Percentiles rank a stretch among this genome's conserved stretches.
These are phyloP conservation scores for Morbakka virulenta DNA, from an alignment of 30 jellyfish, hydroid and myxozoan species.

Conservation along the genomic window DNA sequence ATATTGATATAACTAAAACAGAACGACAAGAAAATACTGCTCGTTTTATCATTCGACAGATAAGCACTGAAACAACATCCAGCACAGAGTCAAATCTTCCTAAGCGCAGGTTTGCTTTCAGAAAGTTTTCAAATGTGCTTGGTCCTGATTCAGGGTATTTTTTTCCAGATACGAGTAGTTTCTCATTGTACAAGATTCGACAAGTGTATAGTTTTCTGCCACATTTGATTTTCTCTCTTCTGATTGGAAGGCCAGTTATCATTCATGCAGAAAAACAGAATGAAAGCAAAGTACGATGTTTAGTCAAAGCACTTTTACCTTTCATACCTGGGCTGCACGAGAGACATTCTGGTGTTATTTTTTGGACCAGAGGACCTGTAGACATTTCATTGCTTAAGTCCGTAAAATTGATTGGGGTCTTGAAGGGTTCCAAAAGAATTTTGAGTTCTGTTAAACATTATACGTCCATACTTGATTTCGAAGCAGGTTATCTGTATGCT, in stretches of 20 bases:
- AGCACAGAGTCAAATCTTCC: neutral
- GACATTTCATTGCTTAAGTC: constrained; percentile 38
- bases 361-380: constrained; percentile 76
- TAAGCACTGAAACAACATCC: neutral
- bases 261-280: constrained; percentile 51
- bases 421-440: constrained; percentile 52
- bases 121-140: neutral
- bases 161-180: neutral
- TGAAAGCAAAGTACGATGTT: constrained; percentile 26
- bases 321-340: constrained; percentile 58
- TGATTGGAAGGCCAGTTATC: constrained; percentile 85
- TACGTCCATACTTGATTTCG: constrained; percentile 75
- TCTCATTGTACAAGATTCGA: constrained; percentile 39
- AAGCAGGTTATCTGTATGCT: constrained; percentile 51
- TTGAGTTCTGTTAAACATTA: constrained; percentile 60
- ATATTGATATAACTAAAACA: neutral
- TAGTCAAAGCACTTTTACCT: constrained; percentile 50
- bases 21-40: neutral
- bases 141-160: neutral
- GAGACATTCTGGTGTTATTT: constrained; percentile 29
- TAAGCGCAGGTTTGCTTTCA: neutral
- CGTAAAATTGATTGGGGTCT: constrained; percentile 64
- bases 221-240: constrained; percentile 70
- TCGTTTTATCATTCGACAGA: neutral
- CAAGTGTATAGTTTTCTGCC: constrained; percentile 55